Conservation (phyloP, 2,888 invertebrate genomes). For the Portevinia maculata region DNA sequence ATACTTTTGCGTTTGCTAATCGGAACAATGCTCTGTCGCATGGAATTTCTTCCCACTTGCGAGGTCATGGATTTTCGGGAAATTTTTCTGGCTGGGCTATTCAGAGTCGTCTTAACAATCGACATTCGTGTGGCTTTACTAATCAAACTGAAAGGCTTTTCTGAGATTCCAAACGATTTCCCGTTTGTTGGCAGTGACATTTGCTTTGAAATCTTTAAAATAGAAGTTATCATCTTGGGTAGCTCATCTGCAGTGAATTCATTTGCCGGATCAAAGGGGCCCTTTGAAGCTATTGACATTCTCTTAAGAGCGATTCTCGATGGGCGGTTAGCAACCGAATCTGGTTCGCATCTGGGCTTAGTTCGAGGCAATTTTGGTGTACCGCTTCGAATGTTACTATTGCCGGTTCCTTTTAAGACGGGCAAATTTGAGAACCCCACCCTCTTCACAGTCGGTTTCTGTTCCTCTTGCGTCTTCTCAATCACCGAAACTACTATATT, state of each 20-base stretch:
- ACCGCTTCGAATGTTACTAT: conserved; percentile 4
- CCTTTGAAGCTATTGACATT: conserved; percentile 20
- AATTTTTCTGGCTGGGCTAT: conserved; percentile 80
- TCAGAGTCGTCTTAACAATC: conserved; percentile 80
- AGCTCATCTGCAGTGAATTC: conserved; percentile 75
- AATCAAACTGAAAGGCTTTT: conserved; percentile 74
- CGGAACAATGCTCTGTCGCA: neutral
- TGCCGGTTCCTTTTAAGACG: neutral
- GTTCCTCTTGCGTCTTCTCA: conserved; percentile 41
- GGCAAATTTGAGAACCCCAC: conserved; percentile 51
- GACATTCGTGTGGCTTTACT: conserved; percentile 78
- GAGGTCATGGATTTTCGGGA: conserved; percentile 59
- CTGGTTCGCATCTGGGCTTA: conserved; percentile 14
- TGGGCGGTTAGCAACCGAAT: conserved; percentile 34
- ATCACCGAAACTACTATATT: conserved; percentile 53
- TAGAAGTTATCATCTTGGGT: conserved; percentile 77
- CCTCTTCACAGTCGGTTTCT: conserved; percentile 10
- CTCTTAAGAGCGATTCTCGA: conserved; percentile 29
- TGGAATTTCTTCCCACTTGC: neutral
- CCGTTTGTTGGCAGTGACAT: conserved; percentile 12
- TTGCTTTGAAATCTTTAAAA: conserved; percentile 76
- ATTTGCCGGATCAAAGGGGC: too few species aligned
- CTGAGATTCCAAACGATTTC: conserved; percentile 36
- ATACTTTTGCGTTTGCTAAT: conserved; percentile 16
- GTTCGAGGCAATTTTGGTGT: conserved; percentile 14